Evolutionary conservation across 2,888 invertebrate genomes (phyloP).

Genomic region (Kuschelorhynchus macadamiae): DNA sequence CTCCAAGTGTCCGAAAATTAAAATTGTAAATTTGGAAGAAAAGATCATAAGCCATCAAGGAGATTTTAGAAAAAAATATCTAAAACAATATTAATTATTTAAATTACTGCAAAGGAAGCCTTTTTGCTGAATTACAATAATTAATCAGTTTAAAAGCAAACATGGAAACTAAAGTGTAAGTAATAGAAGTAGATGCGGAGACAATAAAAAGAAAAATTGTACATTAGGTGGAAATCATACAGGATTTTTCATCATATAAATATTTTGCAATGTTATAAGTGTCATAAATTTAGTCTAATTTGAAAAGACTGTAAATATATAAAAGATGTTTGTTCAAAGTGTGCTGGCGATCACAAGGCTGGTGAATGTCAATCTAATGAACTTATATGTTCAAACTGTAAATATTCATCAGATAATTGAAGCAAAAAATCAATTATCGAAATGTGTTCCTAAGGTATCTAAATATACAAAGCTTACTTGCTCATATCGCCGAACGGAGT

Average conservation of each 20-base stretch:
- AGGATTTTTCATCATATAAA: background rate
- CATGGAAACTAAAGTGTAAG: too few relatives aligned
- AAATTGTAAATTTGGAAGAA: background rate
- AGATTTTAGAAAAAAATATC: background rate
- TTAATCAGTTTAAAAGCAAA: background rate
- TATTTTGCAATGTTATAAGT: background rate
- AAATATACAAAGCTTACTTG: background rate
- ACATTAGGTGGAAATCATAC: background rate
- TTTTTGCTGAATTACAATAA: too few relatives aligned
- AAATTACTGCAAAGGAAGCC: background rate
- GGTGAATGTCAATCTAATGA: too few relatives aligned
- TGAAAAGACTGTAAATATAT: background rate
- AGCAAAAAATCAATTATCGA: background rate
- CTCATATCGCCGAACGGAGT: background rate
- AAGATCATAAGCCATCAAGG: background rate
- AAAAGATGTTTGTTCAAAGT: background rate
- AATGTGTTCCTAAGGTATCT: background rate
- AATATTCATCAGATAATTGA: background rate
- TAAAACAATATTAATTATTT: background rate
- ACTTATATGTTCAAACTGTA: too few relatives aligned
- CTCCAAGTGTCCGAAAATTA: background rate
- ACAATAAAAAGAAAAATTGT: background rate
- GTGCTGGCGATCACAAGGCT: too few relatives aligned
- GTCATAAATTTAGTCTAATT: background rate
- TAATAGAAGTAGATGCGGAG: too few relatives aligned